Evolutionary conservation across 2,888 invertebrate species (phyloP), one percentile per base, ranked within the genome.

Genomic region (Ormyrus thymus): DNA sequence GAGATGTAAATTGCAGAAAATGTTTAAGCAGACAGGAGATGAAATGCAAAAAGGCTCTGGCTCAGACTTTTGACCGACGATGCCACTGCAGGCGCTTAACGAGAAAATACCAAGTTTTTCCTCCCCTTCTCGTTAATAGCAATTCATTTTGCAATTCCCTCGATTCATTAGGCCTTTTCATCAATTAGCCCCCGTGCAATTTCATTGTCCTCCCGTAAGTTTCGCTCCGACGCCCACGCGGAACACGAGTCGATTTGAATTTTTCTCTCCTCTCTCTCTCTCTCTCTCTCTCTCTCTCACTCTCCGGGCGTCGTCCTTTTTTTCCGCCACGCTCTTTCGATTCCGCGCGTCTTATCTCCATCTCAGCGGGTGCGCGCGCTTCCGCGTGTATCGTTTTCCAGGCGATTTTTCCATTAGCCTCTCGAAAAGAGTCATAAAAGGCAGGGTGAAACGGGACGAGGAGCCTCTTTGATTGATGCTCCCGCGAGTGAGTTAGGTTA

Each of bases 401-500:
- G 11, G 43, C 11, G 7, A 43, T 56, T 45, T 7, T 29, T 29
- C 29, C 29, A 29, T 29, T 29, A 29, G 29, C 29, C 29, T n/a
- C 10, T 8, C 7, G 15, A 72, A 15, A 13, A 15, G 10, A 62
- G 15, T n/a, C 29, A 29, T 29, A 29, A 29, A 51, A 10, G 29
- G 10, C 10, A 66, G 29, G n/a, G 29, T 6, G 55, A 7, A 53
- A n/a, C 55, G 29, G 11, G 59, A 29, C 43, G 45, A 7, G 11
- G 51, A 45, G 0, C 56, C 50, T 62, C 55, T 71, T 74, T 77
- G 80, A 77, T 80, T 80, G 76, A 80, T 77, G 74, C 65, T 61
- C 15, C 11, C 68, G 45, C 55, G 46, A 11, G 46, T 13, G 15
- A 58, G 56, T 53, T 45, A 59, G 55, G 50, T 48, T 50, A 15